Evolutionary conservation across 2,888 invertebrate species (phyloP).

Genomic region (Petrophora chlorosata): DNA sequence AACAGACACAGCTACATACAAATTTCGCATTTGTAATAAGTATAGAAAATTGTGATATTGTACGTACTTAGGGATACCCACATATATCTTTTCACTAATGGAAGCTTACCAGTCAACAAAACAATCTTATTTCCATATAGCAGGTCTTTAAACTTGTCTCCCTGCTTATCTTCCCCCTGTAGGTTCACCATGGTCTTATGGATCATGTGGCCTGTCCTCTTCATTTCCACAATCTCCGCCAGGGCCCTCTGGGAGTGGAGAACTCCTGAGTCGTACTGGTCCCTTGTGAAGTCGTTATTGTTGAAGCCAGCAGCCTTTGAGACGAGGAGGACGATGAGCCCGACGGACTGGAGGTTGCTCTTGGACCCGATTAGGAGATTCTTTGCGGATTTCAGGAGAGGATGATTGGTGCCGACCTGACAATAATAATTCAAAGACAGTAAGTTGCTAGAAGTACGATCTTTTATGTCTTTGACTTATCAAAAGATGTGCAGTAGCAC

Average conservation of each 20-base stretch:
- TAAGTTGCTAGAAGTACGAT: too few species aligned
- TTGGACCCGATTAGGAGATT: slow-evolving; percentile 73
- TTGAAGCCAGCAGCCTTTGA: slow-evolving; percentile 73
- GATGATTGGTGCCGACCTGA: slow-evolving; percentile 75
- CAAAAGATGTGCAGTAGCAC: too few species aligned
- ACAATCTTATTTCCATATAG: slow-evolving; percentile 75
- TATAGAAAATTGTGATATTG: too few species aligned
- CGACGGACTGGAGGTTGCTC: slow-evolving; percentile 74
- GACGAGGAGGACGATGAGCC: slow-evolving; percentile 66
- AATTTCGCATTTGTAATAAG: too few species aligned
- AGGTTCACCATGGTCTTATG: slow-evolving; percentile 75
- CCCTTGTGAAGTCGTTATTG: slow-evolving; percentile 44
- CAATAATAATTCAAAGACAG: not conserved
- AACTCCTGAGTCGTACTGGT: slow-evolving; percentile 67
- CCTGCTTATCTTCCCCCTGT: slow-evolving; percentile 58
- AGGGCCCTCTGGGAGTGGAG: slow-evolving; percentile 77
- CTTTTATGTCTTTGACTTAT: too few species aligned
- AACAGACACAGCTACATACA: too few species aligned
- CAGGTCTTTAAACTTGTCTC: slow-evolving; percentile 65
- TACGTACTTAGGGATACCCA: too few species aligned
- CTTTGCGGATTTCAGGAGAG: slow-evolving; percentile 72
- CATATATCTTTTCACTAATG: not conserved
- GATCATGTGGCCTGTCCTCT: slow-evolving; percentile 73
- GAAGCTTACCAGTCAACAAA: slow-evolving; percentile 62
- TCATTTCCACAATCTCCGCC: slow-evolving; percentile 80